Evolutionary conservation across 2,888 invertebrate genomes (phyloP), one percentile per base, ranked within the genome.

Genomic region (Plagodis dolabraria): DNA sequence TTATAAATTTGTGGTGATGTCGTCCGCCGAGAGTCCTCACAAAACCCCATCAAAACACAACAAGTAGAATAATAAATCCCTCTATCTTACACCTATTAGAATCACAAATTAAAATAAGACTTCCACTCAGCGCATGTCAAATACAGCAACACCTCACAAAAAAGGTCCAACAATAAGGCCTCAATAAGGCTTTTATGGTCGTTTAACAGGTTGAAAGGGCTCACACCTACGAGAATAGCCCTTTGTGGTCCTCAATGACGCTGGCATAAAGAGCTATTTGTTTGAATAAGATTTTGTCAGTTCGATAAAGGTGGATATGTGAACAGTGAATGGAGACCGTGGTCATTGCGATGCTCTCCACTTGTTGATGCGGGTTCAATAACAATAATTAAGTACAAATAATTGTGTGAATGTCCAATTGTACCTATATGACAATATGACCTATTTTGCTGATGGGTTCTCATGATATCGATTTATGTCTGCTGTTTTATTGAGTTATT

Each of bases 151-250:
- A 75, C 75, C 72, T 73, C 69, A 57, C 46, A 61, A 67, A 67
- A 60, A 62, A 56, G 57, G 58, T 44, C 42, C 44, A n/a, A 70
- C 65, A 67, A 68, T 63, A 68, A 68, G 56, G 54, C 52, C 54
- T 63, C 65, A 67, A 69, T 63, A 68, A 68, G 57, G 54, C 52
- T 50, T 63, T 64, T 66, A 65, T 58, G 45, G 61, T 54, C 60
- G 55, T 63, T 64, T 56, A 60, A 62, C 55, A 62, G 53, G 59
- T 55, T 62, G 66, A 69, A 64, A 65, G 64, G 65, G 63, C 77
- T 80, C 82, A 82, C 83, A 82, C 83, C 82, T 82, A 59, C 74
- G 70, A 74, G 74, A 81, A 77, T 74, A 67, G 71, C 47, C 71
- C 69, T 73, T 82, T 82, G 80, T 82, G 69, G 46, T 43, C 38